Percentiles rank a stretch among this genome's conserved stretches.
Evolutionary conservation across 2,113 vertebrate genomes (phyloP).

Genomic region (Petrocephalus microphthalmus): DNA sequence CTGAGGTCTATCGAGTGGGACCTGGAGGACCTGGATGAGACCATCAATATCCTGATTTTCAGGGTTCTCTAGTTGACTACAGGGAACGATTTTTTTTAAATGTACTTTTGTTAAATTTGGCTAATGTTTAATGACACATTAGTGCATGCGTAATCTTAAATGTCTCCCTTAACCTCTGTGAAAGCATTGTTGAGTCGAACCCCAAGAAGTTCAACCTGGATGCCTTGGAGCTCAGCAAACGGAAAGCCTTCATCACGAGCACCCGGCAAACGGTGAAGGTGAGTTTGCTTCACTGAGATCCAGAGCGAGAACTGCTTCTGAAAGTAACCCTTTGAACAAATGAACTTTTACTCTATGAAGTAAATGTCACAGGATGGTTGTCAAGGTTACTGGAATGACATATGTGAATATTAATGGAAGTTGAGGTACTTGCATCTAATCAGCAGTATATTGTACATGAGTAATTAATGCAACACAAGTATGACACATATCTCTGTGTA

Average conservation of each 20-base stretch:
- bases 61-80: neutral
- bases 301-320: neutral
- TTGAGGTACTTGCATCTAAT: neutral
- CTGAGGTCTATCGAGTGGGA: constrained; percentile 97
- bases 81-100: neutral
- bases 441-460: neutral
- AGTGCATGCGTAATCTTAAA: neutral
- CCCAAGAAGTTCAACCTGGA: constrained; percentile 96
- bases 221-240: constrained; percentile 73
- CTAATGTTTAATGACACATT: neutral
- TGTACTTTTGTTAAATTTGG: neutral
- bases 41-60: constrained; percentile 86
- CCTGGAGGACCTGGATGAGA: constrained; percentile 94
- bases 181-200: constrained; percentile 94
- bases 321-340: neutral
- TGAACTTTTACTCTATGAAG: neutral
- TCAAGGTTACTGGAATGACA: neutral
- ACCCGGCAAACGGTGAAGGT: constrained; percentile 87
- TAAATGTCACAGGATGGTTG: neutral
- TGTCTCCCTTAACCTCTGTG: constrained; percentile 42
- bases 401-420: neutral
- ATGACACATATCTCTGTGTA: neutral
- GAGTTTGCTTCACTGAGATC: constrained; percentile 37
- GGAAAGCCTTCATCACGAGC: constrained; percentile 88
- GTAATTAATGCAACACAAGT: neutral